phyloP scores from a whole-genome alignment of 1,140 invertebrate genomes.

The Meloidogyne floridensis region DNA sequence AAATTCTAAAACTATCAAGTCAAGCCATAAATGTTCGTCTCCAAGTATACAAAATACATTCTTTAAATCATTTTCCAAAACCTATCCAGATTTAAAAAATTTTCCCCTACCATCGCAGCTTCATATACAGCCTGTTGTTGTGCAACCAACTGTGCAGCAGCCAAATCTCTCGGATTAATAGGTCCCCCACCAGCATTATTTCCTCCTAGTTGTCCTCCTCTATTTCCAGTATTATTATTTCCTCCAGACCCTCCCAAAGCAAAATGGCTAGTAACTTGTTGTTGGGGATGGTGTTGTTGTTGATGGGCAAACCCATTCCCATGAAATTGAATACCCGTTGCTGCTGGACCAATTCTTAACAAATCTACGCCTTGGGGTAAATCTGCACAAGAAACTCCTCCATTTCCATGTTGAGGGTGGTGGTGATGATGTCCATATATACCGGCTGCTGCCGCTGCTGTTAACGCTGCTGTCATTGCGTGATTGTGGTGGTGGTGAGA shows the following conservation, averaged over 20 bases:
- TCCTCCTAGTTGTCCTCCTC: constrained; percentile 39
- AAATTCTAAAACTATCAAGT: not conserved
- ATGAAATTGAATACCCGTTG: constrained; percentile 47
- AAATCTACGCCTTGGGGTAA: constrained; percentile 7
- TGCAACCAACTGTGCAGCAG: constrained; percentile 46
- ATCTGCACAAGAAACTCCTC: not conserved
- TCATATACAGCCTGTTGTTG: constrained; percentile 57
- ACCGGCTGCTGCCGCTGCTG: not conserved
- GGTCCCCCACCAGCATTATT: constrained; percentile 39
- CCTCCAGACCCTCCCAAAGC: constrained; percentile 21
- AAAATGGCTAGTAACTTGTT: constrained; percentile 11
- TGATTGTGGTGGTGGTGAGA: not conserved
- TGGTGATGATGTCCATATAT: constrained; percentile 9
- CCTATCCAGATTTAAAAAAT: not conserved
- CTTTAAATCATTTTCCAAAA: not conserved
- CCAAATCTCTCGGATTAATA: constrained; percentile 52
- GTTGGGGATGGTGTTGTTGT: constrained; percentile 33
- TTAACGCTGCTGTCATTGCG: constrained; percentile 38
- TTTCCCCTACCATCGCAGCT: constrained; percentile 39
- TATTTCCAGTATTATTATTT: constrained; percentile 49
- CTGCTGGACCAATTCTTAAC: constrained; percentile 14
- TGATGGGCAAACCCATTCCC: constrained; percentile 50
- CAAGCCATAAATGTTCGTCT: no score
- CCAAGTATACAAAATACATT: not conserved
- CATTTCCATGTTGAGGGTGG: constrained; percentile 30